Conservation (phyloP, 1,140 invertebrate genomes). For the Drosophila leontia region DNA sequence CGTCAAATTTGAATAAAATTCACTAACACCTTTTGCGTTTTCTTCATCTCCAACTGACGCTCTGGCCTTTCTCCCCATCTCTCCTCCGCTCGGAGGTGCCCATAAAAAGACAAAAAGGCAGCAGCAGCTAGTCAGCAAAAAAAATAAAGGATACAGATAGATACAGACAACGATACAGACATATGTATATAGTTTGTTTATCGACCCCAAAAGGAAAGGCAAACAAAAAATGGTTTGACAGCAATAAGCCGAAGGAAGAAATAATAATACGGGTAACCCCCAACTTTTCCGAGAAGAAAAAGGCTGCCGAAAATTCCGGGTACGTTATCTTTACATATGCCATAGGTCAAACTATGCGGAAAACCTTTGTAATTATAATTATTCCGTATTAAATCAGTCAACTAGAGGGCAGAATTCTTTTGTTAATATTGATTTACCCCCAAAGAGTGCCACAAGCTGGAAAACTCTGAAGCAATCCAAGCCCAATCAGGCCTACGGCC, state of each 20-base stretch:
- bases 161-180: slow-evolving; percentile 23
- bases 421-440: background rate
- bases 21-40: slow-evolving; percentile 66
- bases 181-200: slow-evolving; percentile 52
- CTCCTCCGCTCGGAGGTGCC: slow-evolving; percentile 12
- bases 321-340: background rate
- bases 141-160: slow-evolving; percentile 41
- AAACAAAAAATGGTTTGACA: slow-evolving; percentile 23
- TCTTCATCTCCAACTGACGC: slow-evolving; percentile 3
- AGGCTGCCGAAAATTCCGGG: background rate
- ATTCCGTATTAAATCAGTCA: slow-evolving; percentile 5
- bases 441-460: background rate
- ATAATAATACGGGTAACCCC: slow-evolving; percentile 7
- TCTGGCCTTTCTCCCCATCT: background rate
- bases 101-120: slow-evolving; percentile 60
- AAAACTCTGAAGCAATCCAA: background rate
- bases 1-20: slow-evolving; percentile 81
- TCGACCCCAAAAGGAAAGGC: slow-evolving; percentile 51
- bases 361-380: slow-evolving; percentile 12
- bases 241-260: slow-evolving; percentile 32
- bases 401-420: too few relatives aligned
- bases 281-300: background rate
- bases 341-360: background rate
- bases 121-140: slow-evolving; percentile 62
- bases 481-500: slow-evolving; percentile 69